Evolutionary conservation across 1,140 invertebrate genomes (phyloP), one percentile per base, ranked within the genome.

Genomic region (Eriosoma lanigerum): DNA sequence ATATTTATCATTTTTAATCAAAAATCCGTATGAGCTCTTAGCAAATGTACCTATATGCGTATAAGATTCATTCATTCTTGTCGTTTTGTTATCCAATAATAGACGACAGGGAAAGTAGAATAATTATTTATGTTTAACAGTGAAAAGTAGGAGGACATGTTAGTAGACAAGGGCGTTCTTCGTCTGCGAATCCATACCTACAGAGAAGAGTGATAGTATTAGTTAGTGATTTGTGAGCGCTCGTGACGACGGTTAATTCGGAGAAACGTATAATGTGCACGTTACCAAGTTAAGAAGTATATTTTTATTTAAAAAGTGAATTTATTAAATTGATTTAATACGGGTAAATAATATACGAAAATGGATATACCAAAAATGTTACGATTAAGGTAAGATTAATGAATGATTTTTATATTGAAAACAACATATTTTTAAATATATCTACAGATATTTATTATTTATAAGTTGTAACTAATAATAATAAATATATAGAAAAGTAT

Each of bases 121-220:
- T 76, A 44, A 72, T 50, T 29, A 13, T 68, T 66, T 0, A 50
- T 26, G 32, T 58, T 58, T 62, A 60, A 44, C 72, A 48, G 72
- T 76, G 72, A 76, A 76, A 78, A 60, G 75, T 78, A 78, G 75
- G 75, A 78, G 75, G 56, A 78, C 56, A 62, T 26, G 75, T 60
- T 24, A 38, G 54, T 29, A 38, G 75, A 78, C 75, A 78, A 78
- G 75, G 75, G 75, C 75, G 75, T 78, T 78, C 56, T 62, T 78
- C 75, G 75, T 78, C 56, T 44, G 54, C 75, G 75, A 60, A 78
- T 78, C 56, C 15, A 32, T 62, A 21, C 38, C 12, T 64, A 17
- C 15, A 56, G 32, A 58, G 32, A 58, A 58, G 73, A 56, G 73
- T 58, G 73, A 76, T 76, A 76, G 73, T 76, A 58, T 76, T 76